Base-by-base conservation (phyloP, 2,888 invertebrate genomes). In the Pseudoips prasinana region DNA sequence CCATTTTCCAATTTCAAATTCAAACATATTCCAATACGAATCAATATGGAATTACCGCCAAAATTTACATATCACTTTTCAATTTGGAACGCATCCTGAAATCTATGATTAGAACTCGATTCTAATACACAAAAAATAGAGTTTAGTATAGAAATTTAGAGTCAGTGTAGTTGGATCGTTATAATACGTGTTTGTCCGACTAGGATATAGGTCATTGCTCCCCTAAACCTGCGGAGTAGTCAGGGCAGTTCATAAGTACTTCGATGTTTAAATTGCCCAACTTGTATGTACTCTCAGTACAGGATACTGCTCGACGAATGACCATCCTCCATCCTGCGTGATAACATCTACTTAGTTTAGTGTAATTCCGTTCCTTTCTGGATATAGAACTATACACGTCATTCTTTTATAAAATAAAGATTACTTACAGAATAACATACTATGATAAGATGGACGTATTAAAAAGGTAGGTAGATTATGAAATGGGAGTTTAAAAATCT, bases 161-260 rank as follows among this genome's bases (percentile, higher is more conserved):
- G 56, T 47, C 54, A 50, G 50, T 69, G 74, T 61, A 58, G 69
- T 81, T 84, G 60, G 39, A 63, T 59, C 82, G 73, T 83, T 80
- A 64, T 77, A 65, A 51, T 52, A 46, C 64, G 68, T 53, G 64
- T 56, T 44, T 57, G 58, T 54, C 60, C 65, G 71, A 65, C 86
- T 86, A 88, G 87, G 87, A 88, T 87, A 86, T 88, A 85, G 87
- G 87, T 88, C 87, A 82, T 81, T 88, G 87, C 82, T 87, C 87
- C 87, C 87, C 87, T 85, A 88, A 88, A 88, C 81, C 80, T 81
- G 84, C 59, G 68, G 77, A 84, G 83, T 64, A 80, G 85, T 84
- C 85, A 64, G 85, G 84, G 81, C 86, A 74, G 83, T 84, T 82
- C 74, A 72, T 73, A 77, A 80, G 84, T 84, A 85, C 82, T 74